These are phyloP conservation scores for Tyria jacobaeae DNA, from an alignment of 2,888 invertebrate genomes.

Conservation along the genomic window DNA sequence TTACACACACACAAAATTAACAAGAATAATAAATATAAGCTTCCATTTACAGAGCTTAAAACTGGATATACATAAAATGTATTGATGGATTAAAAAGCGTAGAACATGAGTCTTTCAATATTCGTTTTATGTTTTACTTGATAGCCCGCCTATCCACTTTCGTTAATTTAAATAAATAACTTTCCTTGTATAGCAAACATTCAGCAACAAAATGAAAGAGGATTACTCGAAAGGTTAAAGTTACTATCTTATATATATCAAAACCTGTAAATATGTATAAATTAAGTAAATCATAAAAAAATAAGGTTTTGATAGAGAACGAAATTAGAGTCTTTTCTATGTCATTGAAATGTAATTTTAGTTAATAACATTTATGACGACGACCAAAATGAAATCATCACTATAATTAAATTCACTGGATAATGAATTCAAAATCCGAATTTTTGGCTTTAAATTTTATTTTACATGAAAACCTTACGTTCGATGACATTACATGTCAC, in stretches of 20 bases:
- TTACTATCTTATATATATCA: neutral
- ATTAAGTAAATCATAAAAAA: no score
- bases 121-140: neutral
- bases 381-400: neutral
- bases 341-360: neutral
- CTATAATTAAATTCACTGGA: neutral
- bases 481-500: no score
- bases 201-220: neutral
- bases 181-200: neutral
- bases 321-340: neutral
- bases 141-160: neutral
- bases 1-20: no score
- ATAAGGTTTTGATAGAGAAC: no score
- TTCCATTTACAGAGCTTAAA: no score
- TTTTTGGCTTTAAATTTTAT: no score
- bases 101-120: neutral
- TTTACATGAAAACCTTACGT: no score
- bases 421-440: no score
- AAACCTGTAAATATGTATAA: neutral
- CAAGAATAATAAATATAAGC: no score
- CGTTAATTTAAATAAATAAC: neutral
- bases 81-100: no score
- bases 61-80: no score
- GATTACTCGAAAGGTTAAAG: neutral
- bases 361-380: neutral